These are phyloP conservation scores for Urocitellus parryii DNA, from an alignment of 2,113 vertebrate species.

Conservation along the genomic window DNA sequence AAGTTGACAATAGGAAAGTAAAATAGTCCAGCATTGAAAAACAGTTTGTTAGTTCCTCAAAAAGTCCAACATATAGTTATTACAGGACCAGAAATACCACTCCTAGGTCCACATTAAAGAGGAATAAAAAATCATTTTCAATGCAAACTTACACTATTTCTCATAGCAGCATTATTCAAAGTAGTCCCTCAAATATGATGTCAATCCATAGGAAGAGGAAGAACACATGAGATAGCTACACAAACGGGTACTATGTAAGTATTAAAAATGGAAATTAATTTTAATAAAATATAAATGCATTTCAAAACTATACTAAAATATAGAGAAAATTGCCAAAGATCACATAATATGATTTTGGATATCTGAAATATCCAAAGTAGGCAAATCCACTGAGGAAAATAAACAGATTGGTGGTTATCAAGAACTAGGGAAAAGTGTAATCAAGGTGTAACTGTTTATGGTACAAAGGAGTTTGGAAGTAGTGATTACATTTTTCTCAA, in stretches of 20 bases:
- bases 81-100: background rate
- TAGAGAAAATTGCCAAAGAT: background rate
- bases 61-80: background rate
- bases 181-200: background rate
- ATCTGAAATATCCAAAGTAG: background rate
- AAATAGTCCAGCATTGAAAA: too few relatives aligned
- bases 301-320: background rate
- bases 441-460: background rate
- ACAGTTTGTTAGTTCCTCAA: background rate
- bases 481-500: background rate
- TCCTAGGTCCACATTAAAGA: too few relatives aligned
- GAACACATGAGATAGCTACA: background rate
- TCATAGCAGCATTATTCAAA: background rate
- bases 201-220: background rate
- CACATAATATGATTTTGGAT: background rate
- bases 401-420: background rate
- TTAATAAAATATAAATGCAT: background rate
- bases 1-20: background rate
- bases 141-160: too few relatives aligned
- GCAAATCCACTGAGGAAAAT: background rate
- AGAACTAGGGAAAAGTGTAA: background rate
- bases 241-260: background rate
- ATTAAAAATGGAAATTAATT: background rate
- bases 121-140: background rate
- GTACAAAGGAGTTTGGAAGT: rapidly evolving